Evolutionary conservation across 35 echinoderm and acorn worm genomes (phyloP).

Genomic region (Lytechinus variegatus): DNA sequence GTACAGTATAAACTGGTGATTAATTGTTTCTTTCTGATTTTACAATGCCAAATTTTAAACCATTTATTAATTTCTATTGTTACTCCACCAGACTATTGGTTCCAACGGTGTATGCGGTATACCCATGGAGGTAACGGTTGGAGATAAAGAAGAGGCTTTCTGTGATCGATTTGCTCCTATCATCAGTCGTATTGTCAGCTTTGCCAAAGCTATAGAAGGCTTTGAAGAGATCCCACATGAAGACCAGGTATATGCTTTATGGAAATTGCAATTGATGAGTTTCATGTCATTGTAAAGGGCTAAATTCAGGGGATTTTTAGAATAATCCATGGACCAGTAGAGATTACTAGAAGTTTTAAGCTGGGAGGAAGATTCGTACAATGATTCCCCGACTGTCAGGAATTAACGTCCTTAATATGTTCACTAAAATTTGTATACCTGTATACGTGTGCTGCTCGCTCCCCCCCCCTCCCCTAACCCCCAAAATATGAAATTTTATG

Average conservation of each 20-base stretch:
- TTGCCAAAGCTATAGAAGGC: slow-evolving; percentile 82
- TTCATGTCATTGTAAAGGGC: no score
- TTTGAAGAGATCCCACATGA: slow-evolving; percentile 67
- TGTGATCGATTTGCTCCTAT: slow-evolving; percentile 78
- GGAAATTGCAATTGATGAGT: no score
- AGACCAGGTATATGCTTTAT: slow-evolving; percentile 89
- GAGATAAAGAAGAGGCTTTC: slow-evolving; percentile 64
- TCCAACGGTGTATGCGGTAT: not conserved
- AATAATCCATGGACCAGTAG: no score
- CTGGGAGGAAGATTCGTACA: no score
- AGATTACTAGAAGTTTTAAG: no score
- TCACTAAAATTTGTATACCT: no score
- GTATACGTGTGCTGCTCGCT: no score
- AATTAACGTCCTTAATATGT: no score
- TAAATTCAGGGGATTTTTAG: no score
- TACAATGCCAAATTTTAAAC: not conserved
- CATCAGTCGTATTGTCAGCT: slow-evolving; percentile 83
- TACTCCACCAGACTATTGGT: not conserved
- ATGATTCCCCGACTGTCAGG: no score
- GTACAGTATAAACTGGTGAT: not conserved
- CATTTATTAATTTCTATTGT: not conserved
- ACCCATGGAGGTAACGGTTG: slow-evolving; percentile 7
- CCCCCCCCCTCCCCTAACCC: no score
- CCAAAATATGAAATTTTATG: no score
- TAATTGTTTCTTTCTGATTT: not conserved